Percentiles rank a stretch among this genome's conserved stretches.
These are phyloP conservation scores for Semnornis frantzii DNA, from an alignment of 2,113 vertebrate genomes.

Conservation along the genomic window DNA sequence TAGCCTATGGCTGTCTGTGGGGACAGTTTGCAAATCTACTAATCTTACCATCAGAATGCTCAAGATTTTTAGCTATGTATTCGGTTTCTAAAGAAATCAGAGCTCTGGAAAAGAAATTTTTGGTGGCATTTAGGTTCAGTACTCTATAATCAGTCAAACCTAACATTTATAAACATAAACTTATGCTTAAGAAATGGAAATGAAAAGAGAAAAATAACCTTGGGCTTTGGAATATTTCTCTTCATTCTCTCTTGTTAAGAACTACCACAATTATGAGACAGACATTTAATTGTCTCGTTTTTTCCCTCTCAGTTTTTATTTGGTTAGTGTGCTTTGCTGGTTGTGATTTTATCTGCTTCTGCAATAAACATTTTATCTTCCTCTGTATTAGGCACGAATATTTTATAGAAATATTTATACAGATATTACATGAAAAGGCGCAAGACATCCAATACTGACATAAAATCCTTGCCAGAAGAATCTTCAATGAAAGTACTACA, in stretches of 20 bases:
- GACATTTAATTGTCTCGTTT: not conserved
- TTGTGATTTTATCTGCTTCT: not conserved
- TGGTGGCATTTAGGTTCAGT: not conserved
- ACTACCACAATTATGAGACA: not conserved
- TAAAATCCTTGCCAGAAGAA: not conserved
- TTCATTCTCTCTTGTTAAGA: not conserved
- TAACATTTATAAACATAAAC: not conserved
- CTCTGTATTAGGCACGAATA: not conserved
- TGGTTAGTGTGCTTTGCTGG: not conserved
- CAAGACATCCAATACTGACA: not conserved
- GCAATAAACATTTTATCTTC: not conserved
- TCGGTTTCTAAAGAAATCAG: not conserved
- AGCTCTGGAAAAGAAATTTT: not conserved
- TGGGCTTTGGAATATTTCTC: not conserved
- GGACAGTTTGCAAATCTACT: not conserved
- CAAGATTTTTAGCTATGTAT: not conserved
- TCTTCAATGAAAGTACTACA: not conserved
- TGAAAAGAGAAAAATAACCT: not conserved
- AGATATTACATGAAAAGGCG: not conserved
- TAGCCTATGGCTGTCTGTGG: not conserved
- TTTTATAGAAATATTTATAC: not conserved
- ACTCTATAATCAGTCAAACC: not conserved
- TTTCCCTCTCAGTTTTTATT: not conserved
- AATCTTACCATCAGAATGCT: not conserved
- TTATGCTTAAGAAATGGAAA: not conserved